Base-by-base conservation (phyloP, 1,140 invertebrate genomes). In the Zaprionus ornatus region DNA sequence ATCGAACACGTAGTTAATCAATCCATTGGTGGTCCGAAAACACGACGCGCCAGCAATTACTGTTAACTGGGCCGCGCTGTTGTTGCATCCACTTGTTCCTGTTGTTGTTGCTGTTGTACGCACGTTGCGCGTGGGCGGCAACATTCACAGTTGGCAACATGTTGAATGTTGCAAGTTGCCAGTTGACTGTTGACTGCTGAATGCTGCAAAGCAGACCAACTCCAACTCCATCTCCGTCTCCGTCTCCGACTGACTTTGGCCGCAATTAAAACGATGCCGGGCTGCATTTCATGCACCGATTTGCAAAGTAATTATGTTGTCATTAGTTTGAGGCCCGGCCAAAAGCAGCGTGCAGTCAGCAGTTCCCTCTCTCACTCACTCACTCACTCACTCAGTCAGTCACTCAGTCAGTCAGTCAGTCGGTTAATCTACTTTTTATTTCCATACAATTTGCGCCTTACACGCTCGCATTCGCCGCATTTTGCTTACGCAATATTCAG, bases 1-100 rank as follows among this genome's bases (percentile, higher is more conserved):
- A 87, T 86, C 76, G 82, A 86, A 86, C 83, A 86, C 82, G 83
- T 86, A 87, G 83, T 86, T 86, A 87, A 86, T 86, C 83, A 86
- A 86, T 86, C 83, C 83, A 86, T 87, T 86, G 83, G 83, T 86
- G 83, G 83, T 86, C 83, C 79, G 27, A 77, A 76, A 79, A 76
- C 76, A 82, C 82, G 82, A 86, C 82, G 79, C 82, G 79, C 82
- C 79, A 82, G 82, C 82, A 85, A 86, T 86, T 85, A 86, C 82
- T 79, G 82, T 85, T 84, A 85, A 84, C 82, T 86, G 83, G 83
- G 66, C 80, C 50, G 79, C 21, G 40, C 23, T 48, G 27, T 48
- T 59, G 50, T 57, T 72, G 69, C 29, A 54, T 50, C 45, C 45
- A 50, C 45, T 50, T 50, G 54, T 67, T 73, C 55, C 37, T 52